Percentiles rank a stretch among this genome's conserved stretches.
phyloP scores from a whole-genome alignment of 1,140 invertebrate species.

The Drosophila gunungcola region DNA sequence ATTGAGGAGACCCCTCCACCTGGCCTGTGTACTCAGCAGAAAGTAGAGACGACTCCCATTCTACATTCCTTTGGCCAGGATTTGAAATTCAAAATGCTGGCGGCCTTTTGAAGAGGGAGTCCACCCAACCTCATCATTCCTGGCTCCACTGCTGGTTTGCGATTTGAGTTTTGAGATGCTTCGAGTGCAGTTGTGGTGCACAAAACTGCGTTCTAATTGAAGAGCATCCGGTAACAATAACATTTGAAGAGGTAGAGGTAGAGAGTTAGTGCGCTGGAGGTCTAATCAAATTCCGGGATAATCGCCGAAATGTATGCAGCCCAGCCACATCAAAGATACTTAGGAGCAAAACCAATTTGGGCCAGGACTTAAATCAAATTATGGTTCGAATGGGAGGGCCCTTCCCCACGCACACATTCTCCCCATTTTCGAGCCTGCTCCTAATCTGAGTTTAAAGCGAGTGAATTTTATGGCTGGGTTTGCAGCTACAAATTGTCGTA shows the following conservation, averaged over 20 bases:
- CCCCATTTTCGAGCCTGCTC: neutral
- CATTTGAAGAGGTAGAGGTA: constrained; percentile 22
- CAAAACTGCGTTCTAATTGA: constrained; percentile 73
- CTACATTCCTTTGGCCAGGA: constrained; percentile 29
- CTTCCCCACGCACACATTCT: neutral
- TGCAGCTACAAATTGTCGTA: constrained; percentile 81
- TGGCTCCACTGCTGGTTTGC: constrained; percentile 17
- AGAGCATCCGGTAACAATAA: constrained; percentile 50
- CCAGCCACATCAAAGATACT: constrained; percentile 58
- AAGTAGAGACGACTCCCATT: neutral
- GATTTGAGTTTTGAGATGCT: constrained; percentile 44
- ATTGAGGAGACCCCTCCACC: constrained; percentile 49
- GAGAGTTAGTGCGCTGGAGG: constrained; percentile 3
- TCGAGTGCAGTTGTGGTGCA: constrained; percentile 40
- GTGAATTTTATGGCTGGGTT: constrained; percentile 72
- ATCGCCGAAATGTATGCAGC: constrained; percentile 58
- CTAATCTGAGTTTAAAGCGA: constrained; percentile 46
- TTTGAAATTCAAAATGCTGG: constrained; percentile 75
- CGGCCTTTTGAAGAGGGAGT: constrained; percentile 40
- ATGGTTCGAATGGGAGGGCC: constrained; percentile 14
- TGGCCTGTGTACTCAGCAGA: constrained; percentile 7
- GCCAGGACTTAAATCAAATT: constrained; percentile 58
- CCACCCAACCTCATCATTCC: neutral
- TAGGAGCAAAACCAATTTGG: constrained; percentile 56
- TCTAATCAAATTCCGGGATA: constrained; percentile 66